phyloP scores from a whole-genome alignment of 2,113 vertebrate species.

The Etheostoma cragini region DNA sequence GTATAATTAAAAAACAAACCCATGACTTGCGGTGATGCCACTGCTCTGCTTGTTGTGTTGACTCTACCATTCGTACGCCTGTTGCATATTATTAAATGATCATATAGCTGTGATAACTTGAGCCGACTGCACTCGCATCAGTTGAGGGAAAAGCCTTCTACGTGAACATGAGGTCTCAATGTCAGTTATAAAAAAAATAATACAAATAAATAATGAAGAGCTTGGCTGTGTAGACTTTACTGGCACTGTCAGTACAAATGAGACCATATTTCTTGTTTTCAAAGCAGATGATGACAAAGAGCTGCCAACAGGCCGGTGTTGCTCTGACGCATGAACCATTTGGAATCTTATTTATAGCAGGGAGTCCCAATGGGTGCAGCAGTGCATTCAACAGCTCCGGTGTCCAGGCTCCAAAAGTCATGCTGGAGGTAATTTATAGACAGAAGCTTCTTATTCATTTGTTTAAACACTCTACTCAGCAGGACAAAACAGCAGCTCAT shows the following conservation, averaged over 20 bases:
- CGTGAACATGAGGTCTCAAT: slow-evolving; percentile 26
- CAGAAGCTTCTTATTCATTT: slow-evolving; percentile 24
- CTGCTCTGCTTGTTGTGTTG: slow-evolving; percentile 28
- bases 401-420: slow-evolving; percentile 43
- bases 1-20: background rate
- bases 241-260: slow-evolving; percentile 41
- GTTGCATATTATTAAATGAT: slow-evolving; percentile 37
- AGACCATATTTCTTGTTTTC: slow-evolving; percentile 49
- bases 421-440: slow-evolving; percentile 58
- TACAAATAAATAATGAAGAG: slow-evolving; percentile 30
- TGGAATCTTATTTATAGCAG: slow-evolving; percentile 73
- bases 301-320: slow-evolving; percentile 48
- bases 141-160: slow-evolving; percentile 12
- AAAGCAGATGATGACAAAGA: slow-evolving; percentile 67
- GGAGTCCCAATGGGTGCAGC: slow-evolving; percentile 52
- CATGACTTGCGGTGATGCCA: slow-evolving; percentile 3
- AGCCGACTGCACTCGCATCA: slow-evolving; percentile 26
- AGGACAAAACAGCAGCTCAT: slow-evolving; percentile 13
- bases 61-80: background rate
- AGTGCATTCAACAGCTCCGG: slow-evolving; percentile 58
- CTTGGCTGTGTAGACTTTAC: slow-evolving; percentile 46
- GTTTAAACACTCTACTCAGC: slow-evolving; percentile 16
- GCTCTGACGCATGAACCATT: slow-evolving; percentile 60
- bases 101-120: slow-evolving; percentile 24
- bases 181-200: background rate